Conservation (phyloP, 2,113 vertebrate genomes). For the rat (Rattus norvegicus) region GRCr8 NC_086020.1:85073001-85073500, state of each 20-base stretch:
- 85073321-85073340: rapidly evolving
- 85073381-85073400: rapidly evolving
- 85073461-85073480: too few relatives aligned
- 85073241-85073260: background rate
- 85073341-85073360: rapidly evolving
- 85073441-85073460: background rate
- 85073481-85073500: background rate
- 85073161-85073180: background rate
- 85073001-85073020: background rate
- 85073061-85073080: background rate
- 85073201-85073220: background rate
- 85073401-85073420: background rate
- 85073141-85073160: background rate
- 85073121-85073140: background rate
- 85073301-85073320: rapidly evolving
- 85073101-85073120: background rate
- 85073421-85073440: background rate
- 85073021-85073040: background rate
- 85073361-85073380: background rate
- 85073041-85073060: background rate
- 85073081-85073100: background rate
- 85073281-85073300: background rate
- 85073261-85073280: background rate
- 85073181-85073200: background rate
- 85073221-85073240: background rate